phyloP scores from a whole-genome alignment of 2,888 invertebrate genomes.

The Anaspis maculata region DNA sequence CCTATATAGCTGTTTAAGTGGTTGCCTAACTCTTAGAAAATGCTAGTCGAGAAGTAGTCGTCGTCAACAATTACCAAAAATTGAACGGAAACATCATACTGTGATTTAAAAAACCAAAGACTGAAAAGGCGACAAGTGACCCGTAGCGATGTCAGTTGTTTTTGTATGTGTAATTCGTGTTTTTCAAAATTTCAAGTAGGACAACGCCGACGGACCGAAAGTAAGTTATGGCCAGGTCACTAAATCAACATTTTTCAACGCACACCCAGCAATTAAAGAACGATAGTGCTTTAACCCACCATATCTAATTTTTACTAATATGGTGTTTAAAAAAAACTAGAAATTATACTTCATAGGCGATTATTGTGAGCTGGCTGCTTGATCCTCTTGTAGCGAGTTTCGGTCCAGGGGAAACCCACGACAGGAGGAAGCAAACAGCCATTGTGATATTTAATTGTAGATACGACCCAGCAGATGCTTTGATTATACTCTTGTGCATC shows the following conservation, averaged over 20 bases:
- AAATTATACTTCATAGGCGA: constrained; percentile 6
- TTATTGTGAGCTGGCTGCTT: constrained; percentile 8
- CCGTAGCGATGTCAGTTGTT: no score
- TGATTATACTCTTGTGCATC: constrained; percentile 14
- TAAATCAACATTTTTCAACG: constrained; percentile 11
- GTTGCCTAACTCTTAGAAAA: no score
- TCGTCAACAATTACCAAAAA: no score
- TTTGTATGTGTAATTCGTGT: no score
- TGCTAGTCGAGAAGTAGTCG: no score
- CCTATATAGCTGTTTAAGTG: no score
- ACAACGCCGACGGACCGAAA: no score
- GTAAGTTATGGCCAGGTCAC: no score
- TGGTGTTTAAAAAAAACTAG: constrained; percentile 10
- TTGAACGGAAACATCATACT: no score
- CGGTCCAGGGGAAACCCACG: constrained; percentile 14
- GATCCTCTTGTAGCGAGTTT: constrained; percentile 2
- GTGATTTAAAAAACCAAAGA: not conserved
- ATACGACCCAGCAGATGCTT: constrained; percentile 14
- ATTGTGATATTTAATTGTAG: constrained; percentile 31
- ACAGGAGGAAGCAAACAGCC: constrained; percentile 26
- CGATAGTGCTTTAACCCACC: constrained; percentile 13
- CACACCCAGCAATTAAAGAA: constrained; percentile 6
- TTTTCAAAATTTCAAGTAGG: no score
- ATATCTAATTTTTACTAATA: constrained; percentile 11
- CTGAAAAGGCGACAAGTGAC: no score